Evolutionary conservation across 1,140 invertebrate species (phyloP).

Genomic region (Camponotus floridanus): DNA sequence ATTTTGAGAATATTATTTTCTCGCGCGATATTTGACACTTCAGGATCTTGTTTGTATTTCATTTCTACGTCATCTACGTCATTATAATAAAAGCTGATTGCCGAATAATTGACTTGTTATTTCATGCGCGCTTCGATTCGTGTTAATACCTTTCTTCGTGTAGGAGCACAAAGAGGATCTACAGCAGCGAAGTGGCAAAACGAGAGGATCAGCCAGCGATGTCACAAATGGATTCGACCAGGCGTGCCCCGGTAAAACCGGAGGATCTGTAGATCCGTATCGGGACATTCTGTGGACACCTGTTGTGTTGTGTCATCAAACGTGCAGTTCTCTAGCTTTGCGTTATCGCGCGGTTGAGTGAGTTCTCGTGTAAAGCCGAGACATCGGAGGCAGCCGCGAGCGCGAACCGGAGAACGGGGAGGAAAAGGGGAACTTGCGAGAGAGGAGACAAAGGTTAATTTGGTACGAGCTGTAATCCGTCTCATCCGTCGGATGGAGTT

Average conservation of each 20-base stretch:
- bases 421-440: not conserved
- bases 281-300: constrained; percentile 76
- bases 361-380: constrained; percentile 84
- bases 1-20: not conserved
- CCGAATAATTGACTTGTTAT: constrained; percentile 37
- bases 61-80: not conserved
- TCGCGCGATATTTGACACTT: not conserved
- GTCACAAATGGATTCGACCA: constrained; percentile 70
- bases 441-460: constrained; percentile 83
- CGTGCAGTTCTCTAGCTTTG: constrained; percentile 80
- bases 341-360: constrained; percentile 83
- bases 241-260: constrained; percentile 67
- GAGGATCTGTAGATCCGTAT: constrained; percentile 78
- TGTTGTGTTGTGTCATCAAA: constrained; percentile 82
- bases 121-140: constrained; percentile 1
- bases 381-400: constrained; percentile 25
- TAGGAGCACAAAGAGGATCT: constrained; percentile 54
- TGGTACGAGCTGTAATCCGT: constrained; percentile 85
- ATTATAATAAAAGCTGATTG: constrained; percentile 10
- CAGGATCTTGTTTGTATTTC: too few species aligned
- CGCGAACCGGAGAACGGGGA: not conserved
- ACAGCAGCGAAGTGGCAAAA: constrained; percentile 62
- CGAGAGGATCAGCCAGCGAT: constrained; percentile 53
- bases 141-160: constrained; percentile 5
- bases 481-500: constrained; percentile 79